Base-by-base conservation (phyloP, 1,140 invertebrate species). In the Zelostemma sp. region DNA sequence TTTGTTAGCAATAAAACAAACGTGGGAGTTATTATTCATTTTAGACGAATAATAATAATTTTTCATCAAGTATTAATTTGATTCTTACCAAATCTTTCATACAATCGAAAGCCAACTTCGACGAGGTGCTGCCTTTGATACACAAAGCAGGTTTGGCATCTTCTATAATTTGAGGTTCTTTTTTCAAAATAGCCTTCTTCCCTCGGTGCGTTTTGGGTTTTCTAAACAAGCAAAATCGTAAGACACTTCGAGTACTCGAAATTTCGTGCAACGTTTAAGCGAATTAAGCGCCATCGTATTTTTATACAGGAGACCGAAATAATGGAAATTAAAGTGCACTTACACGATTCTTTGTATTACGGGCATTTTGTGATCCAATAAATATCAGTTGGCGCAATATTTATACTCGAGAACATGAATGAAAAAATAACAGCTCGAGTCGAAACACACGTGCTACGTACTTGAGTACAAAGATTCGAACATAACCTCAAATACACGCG, bases 131-230 rank as follows among this genome's bases (percentile, higher is more conserved):
- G 35, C 96, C 96, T 86, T 93, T 91, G 14, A 98, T 85, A 78
- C 97, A 95, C 50, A 98, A 81, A 38, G 93, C 89, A 77, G 90
- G 90, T 78, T 98, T 98, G 1, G 90, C 86, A 79, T 95, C 93
- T 89, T 99, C 97, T 68, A 95, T 88, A 3, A 97, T 80, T 85
- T 98, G 94, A 0, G 97, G 93, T 77, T 95, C 95, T 73, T 91
- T 89, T 15, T 91, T 90, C 51, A 93, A 81, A 21, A 99, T 80
- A 45, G 91, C 89, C 70, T 93, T 91, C 85, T 98, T 98, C 31
- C 95, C 96, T 82, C 90, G 92, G 17, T 92, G 91, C 16, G 95
- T 97, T 76, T 91, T 95, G 0, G 97, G 92, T 88, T 97, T 97
- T 58, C 93, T 95, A 45, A 53, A 68, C 25, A 33, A 49, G 33